phyloP scores from a whole-genome alignment of 2,797 vertebrate species.

The Sebastes elongatus region DNA sequence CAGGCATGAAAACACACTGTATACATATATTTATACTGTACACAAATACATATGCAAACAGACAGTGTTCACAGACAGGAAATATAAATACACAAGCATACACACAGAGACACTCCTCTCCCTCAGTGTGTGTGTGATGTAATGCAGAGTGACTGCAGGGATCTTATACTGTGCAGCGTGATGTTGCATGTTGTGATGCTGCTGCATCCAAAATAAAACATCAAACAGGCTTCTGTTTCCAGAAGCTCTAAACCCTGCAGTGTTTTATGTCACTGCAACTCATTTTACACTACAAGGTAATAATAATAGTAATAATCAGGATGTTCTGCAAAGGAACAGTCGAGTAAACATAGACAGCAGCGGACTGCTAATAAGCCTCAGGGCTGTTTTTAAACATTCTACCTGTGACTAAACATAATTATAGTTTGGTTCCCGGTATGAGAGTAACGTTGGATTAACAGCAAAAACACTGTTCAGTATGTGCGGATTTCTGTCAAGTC shows the following conservation, averaged over 20 bases:
- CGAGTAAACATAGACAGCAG: neutral
- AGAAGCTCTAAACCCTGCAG: neutral
- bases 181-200: constrained; percentile 16
- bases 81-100: neutral
- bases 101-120: neutral
- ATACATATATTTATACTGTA: neutral
- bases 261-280: neutral
- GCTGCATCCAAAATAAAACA: neutral
- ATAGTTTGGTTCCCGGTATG: neutral
- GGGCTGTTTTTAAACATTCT: neutral
- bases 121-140: constrained; percentile 9
- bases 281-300: neutral
- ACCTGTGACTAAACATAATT: neutral
- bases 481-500: neutral
- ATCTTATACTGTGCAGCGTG: constrained; percentile 6
- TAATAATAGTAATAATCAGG: neutral
- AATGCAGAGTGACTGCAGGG: constrained; percentile 42
- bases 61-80: neutral
- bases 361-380: neutral
- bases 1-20: neutral
- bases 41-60: neutral
- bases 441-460: neutral
- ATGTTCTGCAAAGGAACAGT: neutral
- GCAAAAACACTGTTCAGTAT: neutral
- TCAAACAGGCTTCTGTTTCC: constrained; percentile 6